Evolutionary conservation across 1,140 invertebrate species (phyloP), one percentile per base, ranked within the genome.

Genomic region (Myzus persicae): DNA sequence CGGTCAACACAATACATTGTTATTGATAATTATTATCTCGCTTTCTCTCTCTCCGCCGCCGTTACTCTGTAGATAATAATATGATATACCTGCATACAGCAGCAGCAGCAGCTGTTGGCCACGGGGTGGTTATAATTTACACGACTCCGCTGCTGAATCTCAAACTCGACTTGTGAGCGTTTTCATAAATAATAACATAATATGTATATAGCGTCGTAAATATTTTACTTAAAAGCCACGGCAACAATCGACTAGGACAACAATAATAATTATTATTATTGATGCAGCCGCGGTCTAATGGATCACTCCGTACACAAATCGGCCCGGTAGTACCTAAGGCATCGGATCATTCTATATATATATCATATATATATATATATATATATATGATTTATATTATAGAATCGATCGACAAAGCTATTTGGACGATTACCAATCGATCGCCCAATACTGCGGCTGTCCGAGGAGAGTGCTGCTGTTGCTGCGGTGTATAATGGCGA

Each of bases 361-460:
- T 67, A 67, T 26, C n/a, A 46, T 31, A 67, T n/a, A 14, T 67
- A 67, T 59, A 59, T 59, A 59, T 31, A 31, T 31, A 31, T 59
- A 59, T 59, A 26, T 31, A 31, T 59, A 31, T 67, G 59, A 67
- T n/a, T 67, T 67, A n/a, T n/a, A n/a, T 5, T 11, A 14, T 31
- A 4, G 31, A 67, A 67, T 67, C 59, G 59, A 67, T 67, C 59
- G 14, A 67, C 59, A 14, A 14, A 67, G 42, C 24, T 44, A 44
- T n/a, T 85, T 85, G 84, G 84, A 85, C 40, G 38, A 44, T 44
- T 85, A 85, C 84, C 84, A 85, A 85, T 85, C 40, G 40, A 44
- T 44, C 38, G 22, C 81, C 18, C 81, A 20, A 38, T n/a, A n/a
- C 36, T 20, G 67, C n/a, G 36, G 2, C 36, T 9, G 36, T 7